Base-by-base conservation (phyloP, 2,113 vertebrate genomes). In the Gymnobelideus leadbeateri region DNA sequence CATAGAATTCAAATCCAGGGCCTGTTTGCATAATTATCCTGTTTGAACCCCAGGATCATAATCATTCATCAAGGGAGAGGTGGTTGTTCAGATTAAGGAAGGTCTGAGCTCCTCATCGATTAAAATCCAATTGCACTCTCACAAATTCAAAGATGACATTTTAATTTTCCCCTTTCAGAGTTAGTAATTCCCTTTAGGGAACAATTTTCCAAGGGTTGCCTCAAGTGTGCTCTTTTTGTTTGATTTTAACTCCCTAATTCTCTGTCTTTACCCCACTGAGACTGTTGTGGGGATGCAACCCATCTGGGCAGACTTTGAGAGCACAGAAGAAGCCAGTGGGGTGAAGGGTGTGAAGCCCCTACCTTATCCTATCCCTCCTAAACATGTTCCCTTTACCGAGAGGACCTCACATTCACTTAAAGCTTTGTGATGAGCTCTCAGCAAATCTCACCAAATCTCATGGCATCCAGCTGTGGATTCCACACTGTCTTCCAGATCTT, bases 1-100 rank as follows among this genome's bases (percentile, higher is more conserved):
- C 96, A 95, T n/a, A 95, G 96, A 96, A 95, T 94, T 96, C 96
- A 98, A 96, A 96, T 93, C 77, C 16, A 37, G 21, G n/a, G 53
- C 68, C 57, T 93, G 93, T 92, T 53, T 43, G 4, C 28, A 31
- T 57, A 94, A 91, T 9, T 51, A 52, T 90, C 51, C 23, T 23
- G 92, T 92, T 89, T 90, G 94, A 95, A 92, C 95, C 96, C 92
- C 92, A 97, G 92, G 93, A 95, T 92, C 52, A 37, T 90, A 51
- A 77, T 43, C 91, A 92, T 68, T 89, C 53, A 89, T 92, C 89
- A 90, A 84, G 55, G 50, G 47, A 94, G 93, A 94, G 89, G n/a
- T 52, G 28, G 0, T 49, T 77, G 31, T 54, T 94, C 25, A 11
- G 10, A 26, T 94, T 49, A 10, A n/a, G 16, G 19, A 43, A 55